Evolutionary conservation across 2,797 vertebrate species (phyloP).

Genomic region (Channallabes apus): DNA sequence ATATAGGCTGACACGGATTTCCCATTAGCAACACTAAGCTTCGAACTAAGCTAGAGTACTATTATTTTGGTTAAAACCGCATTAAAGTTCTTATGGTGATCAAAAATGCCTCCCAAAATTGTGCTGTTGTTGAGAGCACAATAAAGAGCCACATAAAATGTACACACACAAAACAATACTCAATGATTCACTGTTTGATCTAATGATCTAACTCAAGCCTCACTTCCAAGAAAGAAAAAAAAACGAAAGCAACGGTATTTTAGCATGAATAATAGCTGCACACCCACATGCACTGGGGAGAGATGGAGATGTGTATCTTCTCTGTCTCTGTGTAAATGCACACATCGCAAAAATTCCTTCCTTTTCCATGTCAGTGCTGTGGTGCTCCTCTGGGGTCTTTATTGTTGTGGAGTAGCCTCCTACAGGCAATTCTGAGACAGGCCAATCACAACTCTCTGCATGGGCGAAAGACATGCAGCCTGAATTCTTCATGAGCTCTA

Average conservation of each 20-base stretch:
- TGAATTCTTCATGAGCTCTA: slow-evolving; percentile 34
- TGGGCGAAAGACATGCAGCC: slow-evolving; percentile 49
- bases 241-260: slow-evolving; percentile 9
- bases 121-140: not conserved
- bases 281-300: slow-evolving; percentile 51
- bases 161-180: not conserved
- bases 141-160: not conserved
- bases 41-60: not conserved
- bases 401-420: slow-evolving; percentile 39
- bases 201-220: not conserved
- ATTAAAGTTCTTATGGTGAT: not conserved
- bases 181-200: not conserved
- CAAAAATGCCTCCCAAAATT: not conserved
- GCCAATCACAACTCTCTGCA: slow-evolving; percentile 47
- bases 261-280: slow-evolving; percentile 31
- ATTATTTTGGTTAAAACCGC: not conserved
- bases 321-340: slow-evolving; percentile 53
- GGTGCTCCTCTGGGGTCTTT: slow-evolving; percentile 38
- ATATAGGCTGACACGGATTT: not conserved
- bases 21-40: not conserved
- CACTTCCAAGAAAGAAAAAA: not conserved
- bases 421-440: slow-evolving; percentile 26
- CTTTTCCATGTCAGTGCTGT: slow-evolving; percentile 46
- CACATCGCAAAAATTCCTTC: slow-evolving; percentile 61
- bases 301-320: slow-evolving; percentile 53